phyloP scores from a whole-genome alignment of 2,888 invertebrate genomes.

The Nemoura dubitans region DNA sequence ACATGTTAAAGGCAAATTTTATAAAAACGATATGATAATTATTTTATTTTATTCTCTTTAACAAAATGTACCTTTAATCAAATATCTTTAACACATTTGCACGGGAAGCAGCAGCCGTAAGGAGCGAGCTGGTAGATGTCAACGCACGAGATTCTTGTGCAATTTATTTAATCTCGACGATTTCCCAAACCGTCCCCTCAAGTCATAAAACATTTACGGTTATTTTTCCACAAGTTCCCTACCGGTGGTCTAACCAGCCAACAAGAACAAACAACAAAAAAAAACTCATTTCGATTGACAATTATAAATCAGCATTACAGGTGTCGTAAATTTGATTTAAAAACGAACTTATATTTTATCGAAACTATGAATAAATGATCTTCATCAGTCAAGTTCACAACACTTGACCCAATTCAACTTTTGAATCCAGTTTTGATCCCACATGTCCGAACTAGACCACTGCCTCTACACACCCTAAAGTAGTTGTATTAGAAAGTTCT shows the following conservation, averaged over 20 bases:
- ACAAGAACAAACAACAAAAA: not conserved
- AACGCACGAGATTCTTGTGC: too few relatives aligned
- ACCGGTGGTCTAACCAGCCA: not conserved
- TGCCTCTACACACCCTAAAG: not conserved
- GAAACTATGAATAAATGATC: constrained; percentile 13
- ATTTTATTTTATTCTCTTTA: too few relatives aligned
- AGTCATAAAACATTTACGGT: not conserved
- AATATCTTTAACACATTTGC: too few relatives aligned
- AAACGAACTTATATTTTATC: not conserved
- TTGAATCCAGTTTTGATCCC: constrained; percentile 32
- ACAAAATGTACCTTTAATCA: too few relatives aligned
- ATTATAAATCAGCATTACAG: constrained; percentile 15
- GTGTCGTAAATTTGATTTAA: not conserved
- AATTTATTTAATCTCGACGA: not conserved
- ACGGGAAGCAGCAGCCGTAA: too few relatives aligned
- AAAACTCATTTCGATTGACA: not conserved
- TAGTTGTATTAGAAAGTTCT: not conserved
- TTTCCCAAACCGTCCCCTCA: not conserved
- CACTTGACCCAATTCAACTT: constrained; percentile 38
- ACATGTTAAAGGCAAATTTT: too few relatives aligned
- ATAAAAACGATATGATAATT: too few relatives aligned
- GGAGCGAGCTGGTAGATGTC: too few relatives aligned
- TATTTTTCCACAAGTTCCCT: not conserved
- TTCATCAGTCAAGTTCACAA: constrained; percentile 34
- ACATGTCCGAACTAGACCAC: constrained; percentile 29